Evolutionary conservation across 2,113 vertebrate species (phyloP).

Genomic region (Rhadina sibilatrix): DNA sequence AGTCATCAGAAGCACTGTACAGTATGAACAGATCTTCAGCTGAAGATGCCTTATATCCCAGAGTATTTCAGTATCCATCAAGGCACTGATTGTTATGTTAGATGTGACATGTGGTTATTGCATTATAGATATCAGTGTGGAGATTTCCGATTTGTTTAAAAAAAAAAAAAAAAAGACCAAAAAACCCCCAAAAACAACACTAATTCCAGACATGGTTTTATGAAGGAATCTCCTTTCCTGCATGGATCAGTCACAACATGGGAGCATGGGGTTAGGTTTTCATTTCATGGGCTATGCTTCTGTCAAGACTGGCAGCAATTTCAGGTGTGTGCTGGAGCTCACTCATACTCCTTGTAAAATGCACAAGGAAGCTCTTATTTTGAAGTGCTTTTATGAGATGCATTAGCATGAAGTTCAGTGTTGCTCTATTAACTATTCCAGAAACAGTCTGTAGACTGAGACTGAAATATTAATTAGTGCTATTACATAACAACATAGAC

Average conservation of each 20-base stretch:
- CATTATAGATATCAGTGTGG: not conserved
- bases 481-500: not conserved
- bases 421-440: constrained; percentile 1
- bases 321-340: not conserved
- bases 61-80: not conserved
- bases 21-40: not conserved
- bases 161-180: no score
- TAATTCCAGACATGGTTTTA: not conserved
- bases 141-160: not conserved
- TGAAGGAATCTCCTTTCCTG: not conserved
- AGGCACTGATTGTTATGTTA: not conserved
- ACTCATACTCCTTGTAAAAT: not conserved
- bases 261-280: not conserved
- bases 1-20: not conserved
- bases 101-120: not conserved
- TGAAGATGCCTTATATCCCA: not conserved
- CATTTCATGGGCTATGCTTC: not conserved
- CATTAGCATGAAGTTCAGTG: not conserved
- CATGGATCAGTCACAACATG: not conserved
- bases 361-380: not conserved
- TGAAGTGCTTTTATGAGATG: not conserved
- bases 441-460: not conserved
- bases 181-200: no score
- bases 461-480: constrained; percentile 22
- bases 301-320: not conserved